phyloP scores from a whole-genome alignment of 2,797 vertebrate genomes.

The Sebastes hubbsi region DNA sequence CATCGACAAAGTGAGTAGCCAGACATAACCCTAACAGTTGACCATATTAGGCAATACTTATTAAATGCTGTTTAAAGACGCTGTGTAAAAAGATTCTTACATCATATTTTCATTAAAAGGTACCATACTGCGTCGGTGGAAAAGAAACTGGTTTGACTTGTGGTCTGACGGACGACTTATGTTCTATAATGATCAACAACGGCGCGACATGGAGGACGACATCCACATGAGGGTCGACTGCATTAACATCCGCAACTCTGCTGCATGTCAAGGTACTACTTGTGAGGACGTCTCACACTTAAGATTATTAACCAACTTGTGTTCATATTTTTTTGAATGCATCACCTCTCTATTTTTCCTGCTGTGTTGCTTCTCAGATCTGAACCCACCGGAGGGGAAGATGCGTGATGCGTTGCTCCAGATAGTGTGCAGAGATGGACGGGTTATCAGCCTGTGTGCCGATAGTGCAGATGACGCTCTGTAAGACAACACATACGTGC shows the following conservation, averaged over 20 bases:
- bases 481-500: conserved; percentile 81
- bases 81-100: neutral
- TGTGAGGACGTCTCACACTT: too few species aligned
- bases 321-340: neutral
- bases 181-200: conserved; percentile 91
- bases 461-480: conserved; percentile 94
- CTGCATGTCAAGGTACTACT: conserved; percentile 88
- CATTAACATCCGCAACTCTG: conserved; percentile 89
- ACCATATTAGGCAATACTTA: neutral
- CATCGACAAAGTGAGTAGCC: conserved; percentile 90
- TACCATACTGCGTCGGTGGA: conserved; percentile 95
- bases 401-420: conserved; percentile 89
- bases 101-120: conserved; percentile 73
- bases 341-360: neutral
- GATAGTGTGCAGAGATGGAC: conserved; percentile 93
- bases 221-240: conserved; percentile 94
- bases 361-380: conserved; percentile 75
- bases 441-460: conserved; percentile 92
- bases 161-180: conserved; percentile 92
- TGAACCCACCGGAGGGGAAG: conserved; percentile 92
- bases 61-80: neutral
- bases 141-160: conserved; percentile 97
- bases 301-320: too few species aligned
- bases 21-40: neutral
- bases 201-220: conserved; percentile 91